Base-by-base conservation (phyloP, 1,140 invertebrate genomes). In the Drosophila setifemur region DNA sequence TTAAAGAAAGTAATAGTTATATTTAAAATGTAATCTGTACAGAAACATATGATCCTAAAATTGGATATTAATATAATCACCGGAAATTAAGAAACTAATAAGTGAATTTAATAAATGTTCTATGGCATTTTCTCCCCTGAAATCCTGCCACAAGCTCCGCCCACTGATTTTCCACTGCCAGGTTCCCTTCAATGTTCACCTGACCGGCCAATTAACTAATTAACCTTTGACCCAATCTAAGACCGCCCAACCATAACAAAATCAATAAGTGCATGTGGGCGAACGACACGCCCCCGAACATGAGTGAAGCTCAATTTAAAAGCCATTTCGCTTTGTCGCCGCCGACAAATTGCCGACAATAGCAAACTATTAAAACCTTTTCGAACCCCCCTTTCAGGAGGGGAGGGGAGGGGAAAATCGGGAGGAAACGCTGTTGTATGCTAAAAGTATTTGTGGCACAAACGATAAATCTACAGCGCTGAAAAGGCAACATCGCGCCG, bases 281-380 rank as follows among this genome's bases (percentile, higher is more conserved):
- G 64, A 49, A 12, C n/a, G 29, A 11, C 35, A 83, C 78, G 79
- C 78, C 78, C 47, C 16, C 39, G 12, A 70, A 70, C 69, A 73
- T 64, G 64, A 55, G 58, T 48, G 49, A 40, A 54, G 29, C 55
- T 39, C 60, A 78, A 74, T 74, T 79, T 74, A 74, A 83, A 79
- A 83, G 79, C 64, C 60, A 85, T 74, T 78, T 66, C 40, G 73
- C 79, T 79, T 86, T 79, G 79, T 79, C 70, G 74, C 71, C 75
- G 72, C 71, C 81, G 72, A 50, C 76, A 71, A 71, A 54, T 53
- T 69, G 68, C 55, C 77, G 69, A 48, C 69, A 72, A 53, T 52
- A 45, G 68, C n/a, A n/a, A n/a, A n/a, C 54, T 49, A 71, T 70
- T 60, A 71, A 61, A 71, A 61, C 67, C 68, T 50, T 71, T 71